These are phyloP conservation scores for Sarcophaga rosellei DNA, from an alignment of 2,888 invertebrate species.

Conservation along the genomic window DNA sequence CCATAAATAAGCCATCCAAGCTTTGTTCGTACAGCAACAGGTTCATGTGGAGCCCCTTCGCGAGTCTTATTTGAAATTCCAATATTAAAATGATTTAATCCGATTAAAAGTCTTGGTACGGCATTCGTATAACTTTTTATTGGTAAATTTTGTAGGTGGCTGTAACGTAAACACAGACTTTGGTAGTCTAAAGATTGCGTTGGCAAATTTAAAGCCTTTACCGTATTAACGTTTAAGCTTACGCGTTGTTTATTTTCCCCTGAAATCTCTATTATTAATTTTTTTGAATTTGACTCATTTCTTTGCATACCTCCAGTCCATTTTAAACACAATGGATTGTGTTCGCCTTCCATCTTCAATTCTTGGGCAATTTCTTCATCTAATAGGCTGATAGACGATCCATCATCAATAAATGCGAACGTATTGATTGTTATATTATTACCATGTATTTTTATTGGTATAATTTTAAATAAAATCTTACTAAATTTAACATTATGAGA, in stretches of 20 bases:
- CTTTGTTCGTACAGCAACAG: constrained; percentile 25
- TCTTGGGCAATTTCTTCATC: constrained; percentile 7
- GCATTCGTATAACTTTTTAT: constrained; percentile 39
- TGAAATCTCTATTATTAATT: constrained; percentile 35
- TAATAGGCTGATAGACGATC: constrained; percentile 17
- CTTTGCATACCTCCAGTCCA: constrained; percentile 9
- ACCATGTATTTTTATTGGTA: constrained; percentile 35
- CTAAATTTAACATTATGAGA: neutral
- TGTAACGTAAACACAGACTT: neutral
- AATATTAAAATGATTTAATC: constrained; percentile 41
- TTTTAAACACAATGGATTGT: constrained; percentile 9
- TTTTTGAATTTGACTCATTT: constrained; percentile 23
- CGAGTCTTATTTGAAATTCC: constrained; percentile 30
- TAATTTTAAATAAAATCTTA: constrained; percentile 50
- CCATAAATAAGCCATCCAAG: constrained; percentile 49
- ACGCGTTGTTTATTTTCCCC: constrained; percentile 8
- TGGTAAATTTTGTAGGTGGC: constrained; percentile 34
- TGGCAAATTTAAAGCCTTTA: constrained; percentile 23
- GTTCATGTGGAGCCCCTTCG: constrained; percentile 25
- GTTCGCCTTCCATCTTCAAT: neutral
- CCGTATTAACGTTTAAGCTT: constrained; percentile 24
- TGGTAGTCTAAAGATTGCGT: constrained; percentile 30
- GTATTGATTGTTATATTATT: constrained; percentile 25
- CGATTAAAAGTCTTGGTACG: constrained; percentile 33
- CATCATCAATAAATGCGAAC: constrained; percentile 2